Evolutionary conservation across 30 jellyfish, hydroid and myxozoan species (phyloP), one percentile per base, ranked within the genome.

Genomic region (Aurelia aurita complex sp. Pacific): DNA sequence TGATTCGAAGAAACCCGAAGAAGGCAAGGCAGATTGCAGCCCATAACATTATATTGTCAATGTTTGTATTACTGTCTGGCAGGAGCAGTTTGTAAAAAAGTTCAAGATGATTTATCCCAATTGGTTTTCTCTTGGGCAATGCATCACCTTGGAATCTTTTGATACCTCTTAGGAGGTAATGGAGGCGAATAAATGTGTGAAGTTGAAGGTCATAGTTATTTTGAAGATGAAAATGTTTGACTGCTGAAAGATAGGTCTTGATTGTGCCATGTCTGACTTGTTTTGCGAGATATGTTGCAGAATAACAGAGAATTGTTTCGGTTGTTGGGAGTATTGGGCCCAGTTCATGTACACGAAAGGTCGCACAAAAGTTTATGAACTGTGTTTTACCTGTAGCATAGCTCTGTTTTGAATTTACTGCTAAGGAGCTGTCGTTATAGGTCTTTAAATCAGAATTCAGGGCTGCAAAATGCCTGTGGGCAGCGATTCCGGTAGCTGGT

Each of bases 1-100:
- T 36, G 35, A 72, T 72, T 72, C 82, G 33, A 12, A 72, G 36
- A n/a, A 72, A 72, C 34, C 82, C 82, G 5, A 72, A 42, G 82
- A 72, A 72, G 15, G 82, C 82, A 10, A 38, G 15, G 67, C 36
- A 51, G 18, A 40, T 16, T 11, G 67, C 38, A 19, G 82, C 67
- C 82, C 64, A 72, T 51, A 19, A 32, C 82, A 72, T 72, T n/a
- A 16, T 36, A 17, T 51, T 72, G 51, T 72, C 82, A 32, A 23
- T 17, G 33, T 66, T 34, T 11, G 52, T 17, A 12, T 23, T 12
- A 13, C 17, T 15, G 43, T 66, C 43, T 12, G 52, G 76, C 43
- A 12, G 76, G n/a, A 66, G 43, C 4, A 66, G 43, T 34, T 34
- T 14, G 43, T 59, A 59, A 59, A 34, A 66, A 66, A 66, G 43